A percentile compares a stretch with the other conserved stretches of the same genome.
These are phyloP conservation scores for Lampris megalopsis DNA, from an alignment of 2,113 vertebrate species.

Conservation along the genomic window DNA sequence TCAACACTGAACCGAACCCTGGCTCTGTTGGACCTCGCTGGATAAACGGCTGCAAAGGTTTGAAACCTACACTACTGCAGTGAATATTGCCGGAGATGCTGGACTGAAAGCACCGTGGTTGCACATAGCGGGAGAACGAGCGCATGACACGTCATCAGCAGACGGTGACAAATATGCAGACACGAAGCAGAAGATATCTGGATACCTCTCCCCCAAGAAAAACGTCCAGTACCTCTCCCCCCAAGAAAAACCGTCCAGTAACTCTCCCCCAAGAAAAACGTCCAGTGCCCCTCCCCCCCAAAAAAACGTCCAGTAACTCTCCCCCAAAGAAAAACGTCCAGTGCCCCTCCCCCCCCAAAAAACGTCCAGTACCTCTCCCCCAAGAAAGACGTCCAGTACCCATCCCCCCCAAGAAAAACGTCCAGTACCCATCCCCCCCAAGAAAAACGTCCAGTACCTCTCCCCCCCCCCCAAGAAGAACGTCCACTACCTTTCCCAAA, in stretches of 20 bases:
- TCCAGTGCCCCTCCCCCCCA: conserved; percentile 4
- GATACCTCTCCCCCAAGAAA: conserved; percentile 7
- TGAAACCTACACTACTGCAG: conserved; percentile 23
- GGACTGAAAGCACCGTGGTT: conserved; percentile 16
- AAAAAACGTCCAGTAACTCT: conserved; percentile 5
- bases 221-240: conserved; percentile 12
- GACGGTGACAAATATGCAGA: conserved; percentile 4
- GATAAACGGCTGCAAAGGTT: conserved; percentile 33
- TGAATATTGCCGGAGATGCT: conserved; percentile 26
- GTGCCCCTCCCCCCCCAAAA: conserved; percentile 7
- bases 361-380: neutral
- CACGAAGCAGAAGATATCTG: conserved; percentile 15
- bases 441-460: conserved; percentile 21
- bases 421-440: neutral
- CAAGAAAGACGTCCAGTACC: too few relatives aligned
- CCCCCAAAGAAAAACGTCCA: conserved; percentile 13
- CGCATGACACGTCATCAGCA: conserved; percentile 18
- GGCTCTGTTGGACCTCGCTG: conserved; percentile 21
- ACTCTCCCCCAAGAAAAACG: conserved; percentile 16
- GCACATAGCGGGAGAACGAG: conserved; percentile 20
- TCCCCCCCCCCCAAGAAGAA: conserved; percentile 2
- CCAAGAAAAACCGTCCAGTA: conserved; percentile 3
- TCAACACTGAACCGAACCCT: conserved; percentile 28
- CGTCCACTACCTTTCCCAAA: neutral
- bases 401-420: too few relatives aligned